Conservation (phyloP, 2,797 vertebrate genomes). For the Glyptemys insculpta region DNA sequence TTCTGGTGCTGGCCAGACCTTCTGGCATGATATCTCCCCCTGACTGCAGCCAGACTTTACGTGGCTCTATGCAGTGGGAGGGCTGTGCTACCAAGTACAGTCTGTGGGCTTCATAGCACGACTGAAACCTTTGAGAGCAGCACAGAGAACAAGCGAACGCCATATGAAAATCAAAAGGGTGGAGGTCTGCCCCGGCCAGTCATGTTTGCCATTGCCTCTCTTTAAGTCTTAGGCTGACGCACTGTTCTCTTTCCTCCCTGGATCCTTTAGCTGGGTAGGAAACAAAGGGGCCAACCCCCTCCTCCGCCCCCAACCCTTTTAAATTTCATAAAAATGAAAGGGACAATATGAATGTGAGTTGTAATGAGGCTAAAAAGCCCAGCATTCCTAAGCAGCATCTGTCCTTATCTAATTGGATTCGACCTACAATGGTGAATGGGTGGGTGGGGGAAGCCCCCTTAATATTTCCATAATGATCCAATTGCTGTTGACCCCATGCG, state of each 20-base stretch:
- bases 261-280: background rate
- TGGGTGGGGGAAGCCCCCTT: background rate
- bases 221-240: background rate
- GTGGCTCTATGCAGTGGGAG: background rate
- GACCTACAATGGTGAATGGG: background rate
- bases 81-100: background rate
- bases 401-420: background rate
- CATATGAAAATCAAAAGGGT: background rate
- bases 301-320: background rate
- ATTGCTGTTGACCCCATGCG: background rate
- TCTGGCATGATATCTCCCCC: background rate
- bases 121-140: background rate
- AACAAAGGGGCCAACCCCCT: background rate
- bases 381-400: background rate
- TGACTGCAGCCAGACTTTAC: background rate
- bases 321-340: background rate
- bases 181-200: no score
- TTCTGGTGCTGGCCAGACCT: background rate
- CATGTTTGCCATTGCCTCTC: background rate
- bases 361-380: fast-evolving
- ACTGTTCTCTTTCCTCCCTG: background rate
- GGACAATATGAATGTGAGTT: background rate
- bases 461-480: constrained; percentile 21
- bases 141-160: background rate
- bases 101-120: background rate